Evolutionary conservation across 2,113 vertebrate species (phyloP).

Genomic region (Solea senegalensis): DNA sequence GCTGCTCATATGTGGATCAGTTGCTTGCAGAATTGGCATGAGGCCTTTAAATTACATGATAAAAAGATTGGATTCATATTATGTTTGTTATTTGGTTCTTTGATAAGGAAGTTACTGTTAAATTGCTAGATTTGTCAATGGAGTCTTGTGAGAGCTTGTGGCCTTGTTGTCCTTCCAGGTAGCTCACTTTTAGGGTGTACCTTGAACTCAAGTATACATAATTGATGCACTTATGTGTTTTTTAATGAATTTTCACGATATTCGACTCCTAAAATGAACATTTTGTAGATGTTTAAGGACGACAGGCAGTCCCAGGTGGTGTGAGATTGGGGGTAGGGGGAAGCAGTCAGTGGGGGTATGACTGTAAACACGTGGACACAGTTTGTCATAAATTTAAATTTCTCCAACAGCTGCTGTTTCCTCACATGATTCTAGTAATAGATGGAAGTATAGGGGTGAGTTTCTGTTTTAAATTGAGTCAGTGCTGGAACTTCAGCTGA

Average conservation of each 20-base stretch:
- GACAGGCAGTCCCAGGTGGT: slow-evolving; percentile 46
- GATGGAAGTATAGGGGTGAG: not conserved
- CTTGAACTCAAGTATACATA: fast-evolving
- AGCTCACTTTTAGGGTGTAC: not conserved
- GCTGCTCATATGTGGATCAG: not conserved
- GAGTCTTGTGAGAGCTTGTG: slow-evolving; percentile 35
- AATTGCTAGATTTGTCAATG: slow-evolving; percentile 12
- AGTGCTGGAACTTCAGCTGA: slow-evolving; percentile 6
- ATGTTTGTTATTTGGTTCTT: fast-evolving
- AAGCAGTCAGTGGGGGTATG: slow-evolving; percentile 20
- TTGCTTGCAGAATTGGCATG: not conserved
- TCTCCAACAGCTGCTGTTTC: not conserved
- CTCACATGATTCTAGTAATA: too few species aligned
- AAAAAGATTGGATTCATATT: not conserved
- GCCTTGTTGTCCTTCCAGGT: slow-evolving; percentile 40
- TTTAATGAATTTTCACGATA: not conserved
- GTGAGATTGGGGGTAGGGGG: slow-evolving; percentile 48
- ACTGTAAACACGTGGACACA: slow-evolving; percentile 70
- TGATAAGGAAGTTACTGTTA: not conserved
- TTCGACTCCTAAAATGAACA: not conserved
- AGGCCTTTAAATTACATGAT: not conserved
- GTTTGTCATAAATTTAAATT: slow-evolving; percentile 33
- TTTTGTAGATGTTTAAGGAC: not conserved
- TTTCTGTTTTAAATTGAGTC: not conserved
- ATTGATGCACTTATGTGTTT: too few species aligned